phyloP scores from a whole-genome alignment of 2,113 vertebrate genomes.

The Dromas ardeola region DNA sequence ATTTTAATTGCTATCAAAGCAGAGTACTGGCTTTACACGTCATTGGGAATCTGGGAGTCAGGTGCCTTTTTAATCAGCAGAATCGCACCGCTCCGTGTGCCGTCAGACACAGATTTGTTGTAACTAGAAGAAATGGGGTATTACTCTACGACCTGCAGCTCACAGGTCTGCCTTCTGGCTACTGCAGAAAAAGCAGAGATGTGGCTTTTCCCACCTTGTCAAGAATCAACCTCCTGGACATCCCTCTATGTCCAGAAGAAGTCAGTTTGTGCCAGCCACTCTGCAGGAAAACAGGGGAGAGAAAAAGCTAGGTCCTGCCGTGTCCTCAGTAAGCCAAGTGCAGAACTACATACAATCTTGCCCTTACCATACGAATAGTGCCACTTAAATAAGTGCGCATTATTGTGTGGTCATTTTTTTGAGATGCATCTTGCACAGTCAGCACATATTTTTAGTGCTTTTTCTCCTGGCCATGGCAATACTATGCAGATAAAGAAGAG shows the following conservation, averaged over 20 bases:
- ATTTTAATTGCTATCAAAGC: background rate
- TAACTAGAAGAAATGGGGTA: background rate
- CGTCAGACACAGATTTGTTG: background rate
- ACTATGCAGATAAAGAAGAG: background rate
- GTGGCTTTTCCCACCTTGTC: background rate
- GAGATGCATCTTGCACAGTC: background rate
- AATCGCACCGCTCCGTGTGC: background rate
- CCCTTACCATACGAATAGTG: background rate
- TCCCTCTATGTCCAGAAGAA: background rate
- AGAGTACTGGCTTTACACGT: background rate
- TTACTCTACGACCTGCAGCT: background rate
- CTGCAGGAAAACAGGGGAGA: background rate
- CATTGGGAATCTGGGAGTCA: background rate
- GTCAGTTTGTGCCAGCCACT: background rate
- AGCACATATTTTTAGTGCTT: background rate
- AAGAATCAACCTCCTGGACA: background rate
- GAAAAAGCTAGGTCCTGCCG: background rate
- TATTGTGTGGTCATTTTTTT: background rate
- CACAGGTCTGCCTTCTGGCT: background rate
- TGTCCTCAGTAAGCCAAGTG: background rate
- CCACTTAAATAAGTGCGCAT: background rate
- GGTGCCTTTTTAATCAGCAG: background rate
- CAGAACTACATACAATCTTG: background rate
- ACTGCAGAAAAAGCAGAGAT: background rate
- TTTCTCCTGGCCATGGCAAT: background rate